These are phyloP conservation scores for Leucoraja erinaceus DNA, from an alignment of 2,113 vertebrate genomes.

Conservation along the genomic window DNA sequence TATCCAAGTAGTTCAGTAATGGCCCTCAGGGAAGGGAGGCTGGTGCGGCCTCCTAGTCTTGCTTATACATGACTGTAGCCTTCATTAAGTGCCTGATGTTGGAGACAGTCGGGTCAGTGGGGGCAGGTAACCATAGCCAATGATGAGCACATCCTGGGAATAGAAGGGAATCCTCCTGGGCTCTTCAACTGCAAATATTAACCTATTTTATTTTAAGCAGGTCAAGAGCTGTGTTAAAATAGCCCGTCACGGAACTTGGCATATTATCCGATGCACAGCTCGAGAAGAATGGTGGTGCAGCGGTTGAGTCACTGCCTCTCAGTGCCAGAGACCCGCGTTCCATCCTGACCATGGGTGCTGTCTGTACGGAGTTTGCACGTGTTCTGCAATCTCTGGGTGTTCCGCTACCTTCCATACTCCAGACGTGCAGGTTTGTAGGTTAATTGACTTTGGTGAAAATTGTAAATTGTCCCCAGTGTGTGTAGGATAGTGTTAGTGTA, in stretches of 20 bases:
- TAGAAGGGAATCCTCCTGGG: not conserved
- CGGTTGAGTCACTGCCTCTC: too few species aligned
- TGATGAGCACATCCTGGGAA: not conserved
- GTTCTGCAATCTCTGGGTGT: too few species aligned
- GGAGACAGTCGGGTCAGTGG: not conserved
- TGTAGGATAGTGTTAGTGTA: too few species aligned
- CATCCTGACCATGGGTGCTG: too few species aligned
- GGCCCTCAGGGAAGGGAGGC: not conserved
- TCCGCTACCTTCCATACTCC: too few species aligned
- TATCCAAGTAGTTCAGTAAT: not conserved
- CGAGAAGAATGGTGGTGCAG: not conserved
- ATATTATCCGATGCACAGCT: not conserved
- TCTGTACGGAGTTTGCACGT: too few species aligned
- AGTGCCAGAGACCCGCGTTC: too few species aligned
- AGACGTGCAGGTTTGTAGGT: too few species aligned
- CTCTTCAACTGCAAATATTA: not conserved
- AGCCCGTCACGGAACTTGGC: not conserved
- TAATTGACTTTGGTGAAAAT: too few species aligned
- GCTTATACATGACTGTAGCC: not conserved
- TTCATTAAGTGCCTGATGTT: not conserved
- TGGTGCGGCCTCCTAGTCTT: not conserved
- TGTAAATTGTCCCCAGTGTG: too few species aligned
- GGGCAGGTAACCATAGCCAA: not conserved
- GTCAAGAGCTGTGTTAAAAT: not conserved
- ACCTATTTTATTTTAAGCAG: not conserved